Evolutionary conservation across 1,140 invertebrate genomes (phyloP), one percentile per base, ranked within the genome.

Genomic region (Zaprionus gabonicus): DNA sequence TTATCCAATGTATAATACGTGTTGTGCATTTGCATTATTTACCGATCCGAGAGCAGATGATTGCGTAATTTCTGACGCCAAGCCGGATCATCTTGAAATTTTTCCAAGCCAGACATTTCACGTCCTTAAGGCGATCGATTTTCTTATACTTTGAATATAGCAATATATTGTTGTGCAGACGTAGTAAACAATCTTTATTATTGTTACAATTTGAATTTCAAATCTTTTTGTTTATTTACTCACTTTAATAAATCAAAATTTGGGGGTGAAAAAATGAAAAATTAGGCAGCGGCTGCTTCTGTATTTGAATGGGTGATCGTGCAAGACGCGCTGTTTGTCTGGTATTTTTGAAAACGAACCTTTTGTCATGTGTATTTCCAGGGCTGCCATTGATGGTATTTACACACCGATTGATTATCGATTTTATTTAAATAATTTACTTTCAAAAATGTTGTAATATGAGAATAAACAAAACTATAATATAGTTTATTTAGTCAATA

Each of bases 31-130:
- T 25, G 23, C 4, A 28, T 28, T 90, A 91, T 88, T 92, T 92
- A 92, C 91, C 91, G 81, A 75, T 92, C 80, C 64, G 68, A 73
- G 20, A 90, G 65, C 46, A 92, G 77, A 69, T 77, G 78, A 27
- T 80, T 72, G 36, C 79, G 82, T 55, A 92, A 62, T 71, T 91
- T 87, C 20, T 82, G 63, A 62, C 84, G 80, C 91, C 91, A 92
- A 64, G 73, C 85, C 38, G 78, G 75, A 64, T 55, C 81, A 72
- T 82, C 78, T 84, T 92, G 80, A 78, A 91, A 91, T 81, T 91
- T 91, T 66, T 79, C 82, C 51, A 91, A 63, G 27, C 74, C 91
- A 65, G 81, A 87, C 91, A 92, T 92, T 59, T 46, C 58, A 23
- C 12, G 44, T 68, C 62, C 20, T 71, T n/a, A 65, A 27, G 53